phyloP scores from a whole-genome alignment of 2,797 vertebrate species.

The Arctocebus calabarensis region DNA sequence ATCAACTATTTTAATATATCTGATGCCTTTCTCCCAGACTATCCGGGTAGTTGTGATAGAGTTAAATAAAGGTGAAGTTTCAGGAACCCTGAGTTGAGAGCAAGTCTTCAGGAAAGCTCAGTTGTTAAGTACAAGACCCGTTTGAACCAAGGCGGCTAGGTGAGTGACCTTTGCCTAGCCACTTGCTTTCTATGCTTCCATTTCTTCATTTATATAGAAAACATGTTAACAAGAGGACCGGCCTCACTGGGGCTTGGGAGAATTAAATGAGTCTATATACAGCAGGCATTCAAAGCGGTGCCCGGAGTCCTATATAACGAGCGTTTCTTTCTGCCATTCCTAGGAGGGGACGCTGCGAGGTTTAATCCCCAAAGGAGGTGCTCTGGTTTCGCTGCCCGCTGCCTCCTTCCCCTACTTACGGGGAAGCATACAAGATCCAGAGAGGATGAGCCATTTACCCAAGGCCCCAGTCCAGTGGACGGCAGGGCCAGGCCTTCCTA shows the following conservation, averaged over 20 bases:
- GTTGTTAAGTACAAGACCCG: neutral
- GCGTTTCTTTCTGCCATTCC: neutral
- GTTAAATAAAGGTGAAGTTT: neutral
- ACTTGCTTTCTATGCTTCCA: neutral
- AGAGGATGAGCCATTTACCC: neutral
- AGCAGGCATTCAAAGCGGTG: neutral
- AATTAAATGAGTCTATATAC: neutral
- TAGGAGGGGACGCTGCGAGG: neutral
- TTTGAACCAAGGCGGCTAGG: neutral
- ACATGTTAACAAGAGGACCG: neutral
- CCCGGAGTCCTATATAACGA: neutral
- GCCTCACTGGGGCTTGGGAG: neutral
- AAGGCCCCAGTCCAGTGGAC: neutral
- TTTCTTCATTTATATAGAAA: neutral
- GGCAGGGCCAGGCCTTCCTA: neutral
- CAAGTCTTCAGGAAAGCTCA: neutral
- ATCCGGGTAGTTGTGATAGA: neutral
- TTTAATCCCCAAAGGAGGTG: neutral
- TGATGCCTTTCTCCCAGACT: slow-evolving; percentile 23
- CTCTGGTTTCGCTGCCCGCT: neutral
- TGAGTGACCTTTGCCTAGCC: neutral
- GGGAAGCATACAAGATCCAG: neutral
- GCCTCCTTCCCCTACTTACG: neutral
- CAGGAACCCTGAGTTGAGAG: neutral
- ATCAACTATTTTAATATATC: slow-evolving; percentile 3